phyloP scores from a whole-genome alignment of 1,140 invertebrate genomes.

The Drosophila rufa region DNA sequence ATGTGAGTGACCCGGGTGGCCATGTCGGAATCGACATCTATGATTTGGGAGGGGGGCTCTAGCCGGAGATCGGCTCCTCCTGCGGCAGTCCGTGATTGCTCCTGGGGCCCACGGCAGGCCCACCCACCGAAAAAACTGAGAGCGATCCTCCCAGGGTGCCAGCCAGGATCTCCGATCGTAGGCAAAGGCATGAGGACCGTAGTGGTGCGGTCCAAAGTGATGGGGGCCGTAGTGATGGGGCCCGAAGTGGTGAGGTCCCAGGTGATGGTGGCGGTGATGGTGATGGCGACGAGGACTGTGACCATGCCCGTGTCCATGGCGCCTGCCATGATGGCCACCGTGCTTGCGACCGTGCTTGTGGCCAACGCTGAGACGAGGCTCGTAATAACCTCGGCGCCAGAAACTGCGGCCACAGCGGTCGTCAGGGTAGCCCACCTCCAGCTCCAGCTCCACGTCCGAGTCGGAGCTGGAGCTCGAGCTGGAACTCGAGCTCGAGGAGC shows the following conservation, averaged over 20 bases:
- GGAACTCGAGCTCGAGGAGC: constrained; percentile 45
- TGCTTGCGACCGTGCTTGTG: constrained; percentile 30
- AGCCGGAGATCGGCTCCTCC: constrained; percentile 45
- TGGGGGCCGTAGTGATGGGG: constrained; percentile 23
- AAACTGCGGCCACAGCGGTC: constrained; percentile 34
- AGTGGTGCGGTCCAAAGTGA: constrained; percentile 32
- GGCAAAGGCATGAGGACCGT: constrained; percentile 14
- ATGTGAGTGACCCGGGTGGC: constrained; percentile 50
- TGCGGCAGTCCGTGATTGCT: constrained; percentile 33
- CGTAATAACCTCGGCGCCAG: constrained; percentile 40
- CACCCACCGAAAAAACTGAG: constrained; percentile 66
- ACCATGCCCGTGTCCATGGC: constrained; percentile 23
- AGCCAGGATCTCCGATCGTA: constrained; percentile 21
- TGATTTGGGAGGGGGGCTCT: not conserved
- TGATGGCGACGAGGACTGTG: constrained; percentile 12
- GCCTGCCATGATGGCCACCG: constrained; percentile 6
- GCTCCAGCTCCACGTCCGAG: constrained; percentile 12
- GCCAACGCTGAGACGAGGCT: constrained; percentile 16
- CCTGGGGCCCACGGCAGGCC: constrained; percentile 64
- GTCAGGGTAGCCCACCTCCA: constrained; percentile 4
- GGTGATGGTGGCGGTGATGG: constrained; percentile 1
- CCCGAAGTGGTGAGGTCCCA: constrained; percentile 6
- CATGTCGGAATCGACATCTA: constrained; percentile 15
- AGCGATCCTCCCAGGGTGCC: constrained; percentile 30
- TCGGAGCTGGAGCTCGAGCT: constrained; percentile 43